phyloP scores from a whole-genome alignment of 1,140 invertebrate genomes.

The Heliconius himera region DNA sequence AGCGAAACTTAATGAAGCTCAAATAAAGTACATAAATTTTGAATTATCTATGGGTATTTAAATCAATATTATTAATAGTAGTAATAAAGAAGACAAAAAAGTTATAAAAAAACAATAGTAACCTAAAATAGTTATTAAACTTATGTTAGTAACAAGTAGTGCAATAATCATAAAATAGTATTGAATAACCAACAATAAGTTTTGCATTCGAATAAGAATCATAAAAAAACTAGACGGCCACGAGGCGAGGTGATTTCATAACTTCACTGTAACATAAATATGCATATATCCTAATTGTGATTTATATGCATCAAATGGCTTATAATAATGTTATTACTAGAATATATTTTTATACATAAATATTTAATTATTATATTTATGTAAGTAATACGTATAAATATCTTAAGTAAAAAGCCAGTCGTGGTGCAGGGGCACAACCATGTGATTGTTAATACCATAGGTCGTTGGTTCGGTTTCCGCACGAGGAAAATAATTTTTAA shows the following conservation, averaged over 20 bases:
- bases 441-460: too few species aligned
- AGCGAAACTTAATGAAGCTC: too few species aligned
- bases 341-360: neutral
- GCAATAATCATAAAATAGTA: neutral
- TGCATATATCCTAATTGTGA: conserved; percentile 35
- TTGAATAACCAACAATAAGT: neutral
- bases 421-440: too few species aligned
- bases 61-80: too few species aligned
- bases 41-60: neutral
- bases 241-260: conserved; percentile 36
- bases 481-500: too few species aligned
- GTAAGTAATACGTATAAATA: neutral
- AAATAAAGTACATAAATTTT: too few species aligned
- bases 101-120: too few species aligned
- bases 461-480: too few species aligned
- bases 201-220: neutral
- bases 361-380: neutral
- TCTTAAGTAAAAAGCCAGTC: too few species aligned
- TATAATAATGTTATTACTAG: neutral
- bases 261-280: conserved; percentile 34
- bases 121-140: too few species aligned
- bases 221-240: neutral
- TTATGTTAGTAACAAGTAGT: too few species aligned
- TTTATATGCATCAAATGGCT: conserved; percentile 30
- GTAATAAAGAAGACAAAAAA: too few species aligned